Conservation (phyloP, 2,113 vertebrate species). For the Odocoileus virginianus region DNA sequence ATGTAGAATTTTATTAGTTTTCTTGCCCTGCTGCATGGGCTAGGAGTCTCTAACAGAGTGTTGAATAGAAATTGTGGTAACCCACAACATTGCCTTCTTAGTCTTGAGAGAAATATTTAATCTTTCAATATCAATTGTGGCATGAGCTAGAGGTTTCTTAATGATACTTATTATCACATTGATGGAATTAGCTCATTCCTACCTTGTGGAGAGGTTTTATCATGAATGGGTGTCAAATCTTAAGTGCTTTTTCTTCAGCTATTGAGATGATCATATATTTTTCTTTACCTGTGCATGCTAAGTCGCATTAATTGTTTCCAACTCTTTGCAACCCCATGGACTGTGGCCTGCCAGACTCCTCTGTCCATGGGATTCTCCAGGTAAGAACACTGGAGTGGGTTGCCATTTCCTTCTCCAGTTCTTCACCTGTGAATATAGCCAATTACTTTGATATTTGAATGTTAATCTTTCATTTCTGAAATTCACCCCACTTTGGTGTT, state of each 20-base stretch:
- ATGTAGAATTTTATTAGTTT: background rate
- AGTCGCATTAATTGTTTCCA: no score
- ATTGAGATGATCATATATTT: background rate
- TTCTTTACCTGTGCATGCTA: background rate
- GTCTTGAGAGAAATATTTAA: background rate
- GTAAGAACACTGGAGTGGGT: background rate
- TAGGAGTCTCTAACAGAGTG: background rate
- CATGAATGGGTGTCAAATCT: background rate
- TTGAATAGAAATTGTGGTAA: background rate
- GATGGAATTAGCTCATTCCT: background rate
- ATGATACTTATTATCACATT: background rate
- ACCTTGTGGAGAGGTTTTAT: background rate
- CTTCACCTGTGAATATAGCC: background rate
- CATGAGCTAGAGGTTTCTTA: background rate
- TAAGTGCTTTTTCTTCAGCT: background rate
- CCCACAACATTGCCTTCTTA: background rate
- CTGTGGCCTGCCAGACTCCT: background rate
- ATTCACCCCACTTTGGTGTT: background rate
- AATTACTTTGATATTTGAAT: background rate
- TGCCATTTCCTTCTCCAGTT: background rate
- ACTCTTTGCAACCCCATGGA: background rate
- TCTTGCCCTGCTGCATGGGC: background rate
- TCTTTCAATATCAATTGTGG: background rate
- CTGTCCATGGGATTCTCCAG: background rate
- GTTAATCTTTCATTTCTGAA: background rate